Conservation (phyloP, 2,888 invertebrate species). For the Acronicta aceris region DNA sequence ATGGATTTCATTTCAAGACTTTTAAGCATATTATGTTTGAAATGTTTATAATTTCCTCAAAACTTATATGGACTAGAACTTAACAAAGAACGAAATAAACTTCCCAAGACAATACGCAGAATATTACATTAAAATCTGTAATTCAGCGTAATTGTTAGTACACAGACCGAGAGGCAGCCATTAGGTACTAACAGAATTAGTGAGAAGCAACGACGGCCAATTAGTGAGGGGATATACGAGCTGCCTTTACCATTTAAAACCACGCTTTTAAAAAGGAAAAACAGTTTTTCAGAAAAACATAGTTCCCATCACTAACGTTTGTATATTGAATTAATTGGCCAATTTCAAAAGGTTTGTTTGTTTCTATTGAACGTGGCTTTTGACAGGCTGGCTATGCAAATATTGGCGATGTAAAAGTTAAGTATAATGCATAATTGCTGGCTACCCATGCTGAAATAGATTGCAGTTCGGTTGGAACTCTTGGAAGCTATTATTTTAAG, state of each 20-base stretch:
- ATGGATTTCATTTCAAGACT: too few relatives aligned
- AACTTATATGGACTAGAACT: neutral
- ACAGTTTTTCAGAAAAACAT: slow-evolving; percentile 2
- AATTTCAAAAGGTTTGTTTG: slow-evolving; percentile 20
- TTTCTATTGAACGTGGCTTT: slow-evolving; percentile 4
- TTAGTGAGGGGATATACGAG: slow-evolving; percentile 48
- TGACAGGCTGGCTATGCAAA: slow-evolving; percentile 17
- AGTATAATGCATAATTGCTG: neutral
- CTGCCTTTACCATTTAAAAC: slow-evolving; percentile 37
- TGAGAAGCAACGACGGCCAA: slow-evolving; percentile 58
- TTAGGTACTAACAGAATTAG: slow-evolving; percentile 74
- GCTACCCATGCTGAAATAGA: neutral
- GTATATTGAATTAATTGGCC: slow-evolving; percentile 15
- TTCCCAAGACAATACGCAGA: slow-evolving; percentile 33
- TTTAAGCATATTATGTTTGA: too few relatives aligned
- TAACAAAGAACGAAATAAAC: slow-evolving; percentile 29
- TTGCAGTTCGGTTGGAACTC: too few relatives aligned
- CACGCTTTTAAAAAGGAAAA: slow-evolving; percentile 24
- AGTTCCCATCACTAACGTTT: slow-evolving; percentile 1
- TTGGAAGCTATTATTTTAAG: too few relatives aligned
- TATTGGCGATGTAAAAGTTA: slow-evolving; percentile 11
- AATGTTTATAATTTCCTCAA: neutral
- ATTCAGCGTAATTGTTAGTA: slow-evolving; percentile 66
- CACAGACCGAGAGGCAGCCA: slow-evolving; percentile 69
- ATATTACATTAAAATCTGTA: slow-evolving; percentile 47